These are phyloP conservation scores for Heliconius hewitsoni DNA, from an alignment of 1,140 invertebrate species.

Conservation along the genomic window DNA sequence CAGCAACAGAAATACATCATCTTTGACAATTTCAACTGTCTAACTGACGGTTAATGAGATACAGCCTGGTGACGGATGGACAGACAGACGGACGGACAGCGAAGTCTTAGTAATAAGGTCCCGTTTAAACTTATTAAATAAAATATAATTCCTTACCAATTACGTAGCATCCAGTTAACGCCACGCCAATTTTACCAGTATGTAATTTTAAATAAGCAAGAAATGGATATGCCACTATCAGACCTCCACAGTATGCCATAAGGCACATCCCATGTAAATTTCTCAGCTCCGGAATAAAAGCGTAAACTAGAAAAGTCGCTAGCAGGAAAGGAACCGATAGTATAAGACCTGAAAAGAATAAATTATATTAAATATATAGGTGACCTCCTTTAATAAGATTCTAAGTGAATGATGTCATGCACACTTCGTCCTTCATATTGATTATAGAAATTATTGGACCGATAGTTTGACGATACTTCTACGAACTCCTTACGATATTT, in stretches of 20 bases:
- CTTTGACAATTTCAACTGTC: too few species aligned
- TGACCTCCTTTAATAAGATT: slow-evolving; percentile 36
- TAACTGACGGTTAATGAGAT: too few species aligned
- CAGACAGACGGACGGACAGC: too few species aligned
- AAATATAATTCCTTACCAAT: slow-evolving; percentile 75
- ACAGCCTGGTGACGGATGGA: too few species aligned
- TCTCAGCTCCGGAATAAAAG: slow-evolving; percentile 85
- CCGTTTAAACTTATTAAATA: slow-evolving; percentile 17
- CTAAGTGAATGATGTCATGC: background rate
- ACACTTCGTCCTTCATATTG: background rate
- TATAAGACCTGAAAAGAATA: slow-evolving; percentile 81
- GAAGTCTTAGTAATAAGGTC: too few species aligned
- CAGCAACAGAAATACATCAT: too few species aligned
- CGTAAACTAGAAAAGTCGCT: slow-evolving; percentile 87
- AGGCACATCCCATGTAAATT: slow-evolving; percentile 88
- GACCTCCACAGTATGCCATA: slow-evolving; percentile 86
- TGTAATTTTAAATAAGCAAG: slow-evolving; percentile 82
- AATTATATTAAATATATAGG: background rate
- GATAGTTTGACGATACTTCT: background rate
- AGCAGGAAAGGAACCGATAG: slow-evolving; percentile 87
- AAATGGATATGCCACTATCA: slow-evolving; percentile 84
- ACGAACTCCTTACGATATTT: background rate
- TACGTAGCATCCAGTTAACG: slow-evolving; percentile 66
- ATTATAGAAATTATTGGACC: background rate
- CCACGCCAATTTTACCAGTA: slow-evolving; percentile 52